phyloP scores from a whole-genome alignment of 2,113 vertebrate genomes.

The Columba livia region DNA sequence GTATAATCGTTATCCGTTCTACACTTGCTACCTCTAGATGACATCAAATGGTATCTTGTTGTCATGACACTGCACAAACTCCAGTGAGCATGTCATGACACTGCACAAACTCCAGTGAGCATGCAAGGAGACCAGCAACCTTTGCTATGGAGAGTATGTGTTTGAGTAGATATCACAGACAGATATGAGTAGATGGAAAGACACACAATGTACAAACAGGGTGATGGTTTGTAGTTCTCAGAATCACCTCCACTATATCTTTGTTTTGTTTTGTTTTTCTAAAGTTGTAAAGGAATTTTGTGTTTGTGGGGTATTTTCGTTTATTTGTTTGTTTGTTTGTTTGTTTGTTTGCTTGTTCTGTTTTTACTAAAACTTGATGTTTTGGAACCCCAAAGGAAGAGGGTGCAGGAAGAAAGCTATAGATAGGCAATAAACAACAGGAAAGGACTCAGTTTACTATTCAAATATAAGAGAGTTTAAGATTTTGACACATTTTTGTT shows the following conservation, averaged over 20 bases:
- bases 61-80: background rate
- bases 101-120: background rate
- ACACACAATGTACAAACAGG: background rate
- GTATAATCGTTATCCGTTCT: background rate
- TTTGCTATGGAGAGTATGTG: background rate
- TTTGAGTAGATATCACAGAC: background rate
- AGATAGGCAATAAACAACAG: background rate
- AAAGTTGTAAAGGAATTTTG: fast-evolving
- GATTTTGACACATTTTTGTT: background rate
- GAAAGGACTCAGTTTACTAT: background rate
- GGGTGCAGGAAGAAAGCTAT: background rate
- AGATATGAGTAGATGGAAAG: background rate
- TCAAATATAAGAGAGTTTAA: background rate
- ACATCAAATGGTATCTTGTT: background rate
- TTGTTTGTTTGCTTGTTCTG: background rate
- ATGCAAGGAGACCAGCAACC: background rate
- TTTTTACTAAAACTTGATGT: background rate
- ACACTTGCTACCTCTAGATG: background rate
- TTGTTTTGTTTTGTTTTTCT: no score
- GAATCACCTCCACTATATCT: background rate
- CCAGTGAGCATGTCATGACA: background rate
- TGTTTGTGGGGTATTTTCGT: no score
- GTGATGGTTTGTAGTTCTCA: background rate
- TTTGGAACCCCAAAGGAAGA: background rate
- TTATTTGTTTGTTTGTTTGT: background rate